phyloP scores from a whole-genome alignment of 2,797 vertebrate species.

The Acomys russatus region DNA sequence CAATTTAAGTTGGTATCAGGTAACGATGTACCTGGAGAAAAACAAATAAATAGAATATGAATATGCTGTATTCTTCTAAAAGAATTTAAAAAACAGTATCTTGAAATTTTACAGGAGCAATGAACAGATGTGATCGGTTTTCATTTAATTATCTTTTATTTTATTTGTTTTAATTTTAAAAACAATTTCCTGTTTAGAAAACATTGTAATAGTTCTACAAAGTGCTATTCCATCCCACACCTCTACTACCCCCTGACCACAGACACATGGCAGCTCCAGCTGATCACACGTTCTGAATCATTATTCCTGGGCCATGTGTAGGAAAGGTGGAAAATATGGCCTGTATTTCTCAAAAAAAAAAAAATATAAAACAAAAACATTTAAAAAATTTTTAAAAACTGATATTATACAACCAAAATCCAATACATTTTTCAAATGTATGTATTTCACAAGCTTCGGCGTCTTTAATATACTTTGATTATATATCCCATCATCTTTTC shows the following conservation, averaged over 20 bases:
- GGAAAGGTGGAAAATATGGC: background rate
- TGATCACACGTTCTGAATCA: background rate
- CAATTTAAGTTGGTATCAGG: background rate
- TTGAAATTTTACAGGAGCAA: background rate
- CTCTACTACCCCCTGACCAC: background rate
- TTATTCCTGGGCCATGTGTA: background rate
- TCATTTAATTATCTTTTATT: background rate
- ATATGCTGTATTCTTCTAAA: background rate
- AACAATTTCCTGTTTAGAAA: background rate
- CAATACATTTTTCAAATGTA: background rate
- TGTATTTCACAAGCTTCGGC: background rate
- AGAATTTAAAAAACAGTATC: background rate
- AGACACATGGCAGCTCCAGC: rapidly evolving
- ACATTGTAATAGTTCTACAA: too few species aligned
- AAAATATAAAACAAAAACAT: background rate
- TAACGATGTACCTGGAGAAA: background rate
- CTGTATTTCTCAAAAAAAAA: slow-evolving; percentile 22
- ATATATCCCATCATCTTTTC: background rate
- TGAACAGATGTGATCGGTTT: background rate
- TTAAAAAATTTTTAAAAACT: too few species aligned
- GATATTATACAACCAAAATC: background rate
- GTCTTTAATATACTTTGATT: background rate
- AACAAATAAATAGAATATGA: slow-evolving; percentile 33
- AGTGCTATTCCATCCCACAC: too few species aligned
- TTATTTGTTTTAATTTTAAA: background rate